Evolutionary conservation across 1,140 invertebrate genomes (phyloP).

Genomic region (Temnothorax curvispinosus): DNA sequence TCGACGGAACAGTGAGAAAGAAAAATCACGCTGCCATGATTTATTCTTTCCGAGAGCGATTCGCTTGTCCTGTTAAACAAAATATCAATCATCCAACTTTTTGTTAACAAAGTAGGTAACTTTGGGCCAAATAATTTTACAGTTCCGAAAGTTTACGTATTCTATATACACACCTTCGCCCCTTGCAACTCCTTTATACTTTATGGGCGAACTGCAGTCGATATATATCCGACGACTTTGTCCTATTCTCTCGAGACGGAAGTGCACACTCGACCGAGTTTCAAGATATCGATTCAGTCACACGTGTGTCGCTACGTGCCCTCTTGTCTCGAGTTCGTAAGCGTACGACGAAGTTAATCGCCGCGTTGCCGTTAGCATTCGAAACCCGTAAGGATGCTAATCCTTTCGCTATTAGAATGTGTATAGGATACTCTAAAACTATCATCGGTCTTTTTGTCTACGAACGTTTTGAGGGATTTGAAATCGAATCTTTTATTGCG

Average conservation of each 20-base stretch:
- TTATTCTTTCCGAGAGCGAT: not conserved
- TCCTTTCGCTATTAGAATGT: not conserved
- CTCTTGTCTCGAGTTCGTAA: constrained; percentile 52
- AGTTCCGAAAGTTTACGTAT: constrained; percentile 23
- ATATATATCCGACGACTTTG: constrained; percentile 53
- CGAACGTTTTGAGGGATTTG: not conserved
- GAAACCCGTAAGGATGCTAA: constrained; percentile 26
- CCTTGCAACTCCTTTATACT: constrained; percentile 2
- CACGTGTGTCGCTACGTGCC: constrained; percentile 47
- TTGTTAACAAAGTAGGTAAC: not conserved
- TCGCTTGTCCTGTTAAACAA: not conserved
- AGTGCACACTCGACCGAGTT: constrained; percentile 61
- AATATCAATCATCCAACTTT: not conserved
- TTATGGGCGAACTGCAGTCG: constrained; percentile 28
- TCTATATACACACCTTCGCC: not conserved
- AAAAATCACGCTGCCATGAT: not conserved
- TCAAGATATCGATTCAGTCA: constrained; percentile 59
- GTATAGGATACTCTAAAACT: not conserved
- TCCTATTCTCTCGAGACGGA: constrained; percentile 48
- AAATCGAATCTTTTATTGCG: not conserved
- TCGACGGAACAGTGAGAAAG: not conserved
- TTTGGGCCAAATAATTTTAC: constrained; percentile 29
- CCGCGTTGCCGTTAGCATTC: constrained; percentile 27
- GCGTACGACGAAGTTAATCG: constrained; percentile 49
- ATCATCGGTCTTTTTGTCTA: not conserved